Conservation (phyloP, 2,888 invertebrate genomes). For the Meloe dianella region DNA sequence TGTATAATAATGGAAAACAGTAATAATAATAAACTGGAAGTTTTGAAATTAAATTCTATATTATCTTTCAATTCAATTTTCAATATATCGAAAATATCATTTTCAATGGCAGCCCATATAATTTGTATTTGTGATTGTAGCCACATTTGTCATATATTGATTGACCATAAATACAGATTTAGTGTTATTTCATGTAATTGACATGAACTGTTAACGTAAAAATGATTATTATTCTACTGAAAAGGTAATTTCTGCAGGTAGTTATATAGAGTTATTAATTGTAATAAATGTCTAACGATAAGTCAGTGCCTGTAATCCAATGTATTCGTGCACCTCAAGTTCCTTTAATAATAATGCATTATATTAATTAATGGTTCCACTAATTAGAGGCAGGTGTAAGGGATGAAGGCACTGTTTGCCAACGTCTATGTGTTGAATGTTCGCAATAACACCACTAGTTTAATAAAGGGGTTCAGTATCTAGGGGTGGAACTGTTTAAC, state of each 20-base stretch:
- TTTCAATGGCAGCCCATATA: background rate
- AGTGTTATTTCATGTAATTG: background rate
- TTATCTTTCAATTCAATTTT: slow-evolving; percentile 3
- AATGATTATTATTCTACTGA: background rate
- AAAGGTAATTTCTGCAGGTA: background rate
- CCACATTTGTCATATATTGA: background rate
- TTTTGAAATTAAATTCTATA: slow-evolving; percentile 6
- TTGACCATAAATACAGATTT: background rate
- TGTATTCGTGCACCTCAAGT: slow-evolving; percentile 23
- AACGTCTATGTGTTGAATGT: slow-evolving; percentile 5
- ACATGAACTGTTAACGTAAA: background rate
- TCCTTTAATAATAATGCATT: slow-evolving; percentile 22
- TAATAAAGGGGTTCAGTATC: background rate
- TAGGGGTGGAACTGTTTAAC: slow-evolving; percentile 14
- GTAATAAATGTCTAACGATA: slow-evolving; percentile 20
- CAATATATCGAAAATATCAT: slow-evolving; percentile 6
- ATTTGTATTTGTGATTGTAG: background rate
- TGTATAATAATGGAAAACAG: background rate
- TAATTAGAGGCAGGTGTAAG: slow-evolving; percentile 22
- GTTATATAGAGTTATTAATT: slow-evolving; percentile 8
- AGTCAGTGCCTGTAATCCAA: slow-evolving; percentile 15
- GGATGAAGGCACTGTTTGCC: slow-evolving; percentile 5
- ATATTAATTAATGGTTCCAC: slow-evolving; percentile 28
- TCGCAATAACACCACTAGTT: slow-evolving; percentile 1
- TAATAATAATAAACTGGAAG: background rate